These are phyloP conservation scores for Hecatera dysodea DNA, from an alignment of 2,888 invertebrate species.

Conservation along the genomic window DNA sequence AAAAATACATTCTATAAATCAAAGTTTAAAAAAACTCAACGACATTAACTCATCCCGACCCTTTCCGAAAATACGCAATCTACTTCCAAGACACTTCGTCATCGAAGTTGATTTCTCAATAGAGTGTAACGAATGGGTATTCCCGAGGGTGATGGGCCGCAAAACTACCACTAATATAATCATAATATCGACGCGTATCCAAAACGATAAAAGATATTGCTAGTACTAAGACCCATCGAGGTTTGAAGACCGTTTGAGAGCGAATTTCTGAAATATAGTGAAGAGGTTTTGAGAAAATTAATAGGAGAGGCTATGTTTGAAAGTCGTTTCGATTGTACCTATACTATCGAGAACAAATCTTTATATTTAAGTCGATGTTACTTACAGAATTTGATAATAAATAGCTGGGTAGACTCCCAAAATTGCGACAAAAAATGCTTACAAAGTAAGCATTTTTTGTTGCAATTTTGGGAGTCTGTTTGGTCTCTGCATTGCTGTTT, in stretches of 20 bases:
- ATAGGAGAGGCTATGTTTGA: not conserved
- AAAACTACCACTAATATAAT: slow-evolving; percentile 57
- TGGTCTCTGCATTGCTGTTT: too few species aligned
- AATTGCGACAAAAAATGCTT: too few species aligned
- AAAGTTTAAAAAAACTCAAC: slow-evolving; percentile 5
- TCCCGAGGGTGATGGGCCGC: slow-evolving; percentile 27
- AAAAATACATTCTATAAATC: not conserved
- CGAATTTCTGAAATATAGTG: slow-evolving; percentile 30
- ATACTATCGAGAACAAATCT: not conserved
- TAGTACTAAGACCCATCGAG: slow-evolving; percentile 30
- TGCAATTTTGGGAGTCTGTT: not conserved
- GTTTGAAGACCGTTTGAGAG: slow-evolving; percentile 25
- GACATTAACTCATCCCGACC: not conserved
- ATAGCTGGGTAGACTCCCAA: too few species aligned
- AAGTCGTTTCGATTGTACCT: not conserved
- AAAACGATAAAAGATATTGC: slow-evolving; percentile 54
- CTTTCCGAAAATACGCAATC: slow-evolving; percentile 35
- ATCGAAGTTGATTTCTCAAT: slow-evolving; percentile 53
- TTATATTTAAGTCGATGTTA: not conserved
- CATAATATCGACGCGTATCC: slow-evolving; percentile 41
- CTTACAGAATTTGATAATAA: not conserved
- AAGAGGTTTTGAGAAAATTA: slow-evolving; percentile 27
- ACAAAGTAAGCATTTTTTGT: not conserved
- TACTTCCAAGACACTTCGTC: slow-evolving; percentile 24
- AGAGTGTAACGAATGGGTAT: slow-evolving; percentile 34